Base-by-base conservation (phyloP, 2,113 vertebrate species). In the Uria aalge region DNA sequence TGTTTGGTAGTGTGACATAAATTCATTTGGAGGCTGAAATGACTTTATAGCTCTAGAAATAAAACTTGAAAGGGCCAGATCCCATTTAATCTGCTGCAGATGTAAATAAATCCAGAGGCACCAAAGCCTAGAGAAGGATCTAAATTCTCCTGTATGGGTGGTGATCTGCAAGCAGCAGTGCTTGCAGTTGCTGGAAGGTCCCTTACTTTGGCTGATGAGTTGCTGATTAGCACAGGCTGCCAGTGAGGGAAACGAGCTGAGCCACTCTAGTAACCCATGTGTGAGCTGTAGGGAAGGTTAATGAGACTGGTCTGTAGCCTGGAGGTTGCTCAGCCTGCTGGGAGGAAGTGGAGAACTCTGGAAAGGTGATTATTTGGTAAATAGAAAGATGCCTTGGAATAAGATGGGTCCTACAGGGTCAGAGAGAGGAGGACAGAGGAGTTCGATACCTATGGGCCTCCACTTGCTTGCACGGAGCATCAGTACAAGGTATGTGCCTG, bases 181-280 rank as follows among this genome's bases (percentile, higher is more conserved):
- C 38, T 79, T 7, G 4, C 2, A 19, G 84, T 8, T 18, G 50
- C 36, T 67, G 69, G 52, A 63, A 27, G 34, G 32, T 8, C 3
- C 27, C 6, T 32, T 50, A 24, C 47, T 71, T 68, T 64, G 43
- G 34, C 64, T 76, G 19, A 27, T 7, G 40, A 75, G 40, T 16
- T 83, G 63, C 29, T 3, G 3, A 8, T 88, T 56, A 32, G 52
- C 18, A 13, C 5, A 21, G 32, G 30, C 81, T 94, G 53, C 34
- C 0, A 0, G 36, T 0, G 11, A 16, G 60, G 66, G 10, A 55
- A 66, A 55, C 0, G 4, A 75, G n/a, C 43, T 47, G 32, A 71
- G n/a, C 5, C 2, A 1, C 3, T 8, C 30, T 52, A 2, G 2
- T 29, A 43, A 29, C 15, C n/a, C 6, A 4, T 1, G 23, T 45